Percentiles rank a stretch among this genome's conserved stretches.
Conservation (phyloP, 2,797 vertebrate species). For the Neosilurus hyrtlii region DNA sequence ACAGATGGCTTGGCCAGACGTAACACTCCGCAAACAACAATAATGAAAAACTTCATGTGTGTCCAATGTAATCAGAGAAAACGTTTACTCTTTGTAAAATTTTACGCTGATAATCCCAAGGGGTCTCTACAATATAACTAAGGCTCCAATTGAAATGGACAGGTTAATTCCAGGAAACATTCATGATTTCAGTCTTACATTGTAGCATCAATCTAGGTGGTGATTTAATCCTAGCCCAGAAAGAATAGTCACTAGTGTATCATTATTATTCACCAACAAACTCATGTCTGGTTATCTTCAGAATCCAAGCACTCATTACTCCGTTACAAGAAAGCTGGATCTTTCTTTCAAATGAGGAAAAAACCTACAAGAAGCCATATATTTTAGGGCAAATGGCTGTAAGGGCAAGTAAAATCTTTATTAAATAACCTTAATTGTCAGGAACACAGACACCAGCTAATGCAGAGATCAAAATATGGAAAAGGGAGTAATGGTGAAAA, state of each 20-base stretch:
- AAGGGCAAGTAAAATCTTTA: not conserved
- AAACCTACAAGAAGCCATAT: not conserved
- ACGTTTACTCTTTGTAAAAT: not conserved
- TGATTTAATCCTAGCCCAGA: not conserved
- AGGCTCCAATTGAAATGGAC: not conserved
- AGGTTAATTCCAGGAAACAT: not conserved
- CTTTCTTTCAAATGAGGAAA: not conserved
- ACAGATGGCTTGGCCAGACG: not conserved
- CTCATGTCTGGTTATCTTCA: not conserved
- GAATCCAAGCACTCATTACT: not conserved
- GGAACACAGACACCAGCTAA: not conserved
- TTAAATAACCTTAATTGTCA: not conserved
- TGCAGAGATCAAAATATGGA: not conserved
- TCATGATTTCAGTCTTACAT: not conserved
- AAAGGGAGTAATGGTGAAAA: not conserved
- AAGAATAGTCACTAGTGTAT: no score
- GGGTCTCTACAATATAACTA: not conserved
- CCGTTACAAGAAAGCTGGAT: not conserved
- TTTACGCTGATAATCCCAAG: not conserved
- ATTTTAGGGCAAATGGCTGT: not conserved
- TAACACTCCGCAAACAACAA: not conserved
- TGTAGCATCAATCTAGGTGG: not conserved
- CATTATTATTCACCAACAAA: not conserved
- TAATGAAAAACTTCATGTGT: not conserved
- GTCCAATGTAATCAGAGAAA: not conserved